Percentiles rank a stretch among this genome's conserved stretches.
Conservation (phyloP, 2,113 vertebrate genomes). For the Anoura caudifer region DNA sequence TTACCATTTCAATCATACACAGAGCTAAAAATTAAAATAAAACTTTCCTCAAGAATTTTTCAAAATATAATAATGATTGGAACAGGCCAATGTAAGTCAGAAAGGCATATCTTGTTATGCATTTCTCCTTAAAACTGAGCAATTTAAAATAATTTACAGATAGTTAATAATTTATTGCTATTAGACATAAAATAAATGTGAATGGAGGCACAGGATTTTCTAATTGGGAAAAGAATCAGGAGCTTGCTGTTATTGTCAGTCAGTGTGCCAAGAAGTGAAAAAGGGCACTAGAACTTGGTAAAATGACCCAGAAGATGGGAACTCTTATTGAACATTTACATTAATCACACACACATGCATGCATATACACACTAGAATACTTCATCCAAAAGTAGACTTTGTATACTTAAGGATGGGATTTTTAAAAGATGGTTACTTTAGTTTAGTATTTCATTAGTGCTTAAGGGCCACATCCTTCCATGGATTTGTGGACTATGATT, state of each 20-base stretch:
- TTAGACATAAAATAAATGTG: neutral
- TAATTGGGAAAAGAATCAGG: neutral
- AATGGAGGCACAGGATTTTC: neutral
- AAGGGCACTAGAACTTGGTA: neutral
- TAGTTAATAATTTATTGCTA: neutral
- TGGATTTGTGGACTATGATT: neutral
- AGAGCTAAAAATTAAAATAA: slow-evolving; percentile 6
- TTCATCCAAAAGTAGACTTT: neutral
- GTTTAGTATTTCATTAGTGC: neutral
- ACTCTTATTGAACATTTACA: neutral
- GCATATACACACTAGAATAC: neutral
- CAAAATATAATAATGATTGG: neutral
- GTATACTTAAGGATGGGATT: neutral
- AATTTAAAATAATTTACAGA: neutral
- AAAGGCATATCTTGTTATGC: neutral
- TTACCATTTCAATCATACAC: neutral
- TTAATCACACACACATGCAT: neutral
- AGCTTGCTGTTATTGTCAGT: neutral
- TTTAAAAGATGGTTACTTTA: neutral
- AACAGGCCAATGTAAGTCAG: neutral
- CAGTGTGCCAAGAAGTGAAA: neutral
- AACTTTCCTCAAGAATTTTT: slow-evolving; percentile 18
- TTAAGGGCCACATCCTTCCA: neutral
- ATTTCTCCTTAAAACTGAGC: neutral
- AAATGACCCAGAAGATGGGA: neutral